Conservation (phyloP, 2,113 vertebrate species). For the Pterocles orientalis region DNA sequence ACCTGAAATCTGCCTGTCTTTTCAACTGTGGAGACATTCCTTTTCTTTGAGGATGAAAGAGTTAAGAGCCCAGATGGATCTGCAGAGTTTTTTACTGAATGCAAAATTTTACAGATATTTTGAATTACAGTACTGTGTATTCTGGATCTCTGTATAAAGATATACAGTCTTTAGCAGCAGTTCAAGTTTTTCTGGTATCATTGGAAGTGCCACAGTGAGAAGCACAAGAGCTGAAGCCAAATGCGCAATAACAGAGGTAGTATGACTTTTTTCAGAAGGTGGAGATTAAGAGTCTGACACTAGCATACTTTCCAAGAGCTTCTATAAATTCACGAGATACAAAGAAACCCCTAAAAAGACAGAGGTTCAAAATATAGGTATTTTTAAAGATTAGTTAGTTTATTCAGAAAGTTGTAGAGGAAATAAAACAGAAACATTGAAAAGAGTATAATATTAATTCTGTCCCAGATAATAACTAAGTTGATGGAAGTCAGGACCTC, state of each 20-base stretch:
- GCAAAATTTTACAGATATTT: not conserved
- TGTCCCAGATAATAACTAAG: not conserved
- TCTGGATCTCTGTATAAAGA: not conserved
- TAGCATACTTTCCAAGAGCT: not conserved
- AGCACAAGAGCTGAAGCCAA: not conserved
- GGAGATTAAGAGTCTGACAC: not conserved
- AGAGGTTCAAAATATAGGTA: not conserved
- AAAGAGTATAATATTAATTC: not conserved
- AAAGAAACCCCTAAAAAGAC: accelerated
- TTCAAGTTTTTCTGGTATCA: not conserved
- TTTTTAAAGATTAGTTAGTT: not conserved
- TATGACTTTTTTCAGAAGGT: not conserved
- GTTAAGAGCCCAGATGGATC: not conserved
- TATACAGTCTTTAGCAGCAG: not conserved
- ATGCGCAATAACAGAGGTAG: not conserved
- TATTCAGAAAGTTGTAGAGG: not conserved
- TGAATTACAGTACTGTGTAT: not conserved
- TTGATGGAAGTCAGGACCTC: not conserved
- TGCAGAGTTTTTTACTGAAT: not conserved
- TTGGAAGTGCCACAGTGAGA: not conserved
- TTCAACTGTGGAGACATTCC: not conserved
- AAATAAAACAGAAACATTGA: not conserved
- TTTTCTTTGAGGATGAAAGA: not conserved
- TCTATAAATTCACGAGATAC: not conserved
- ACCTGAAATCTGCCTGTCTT: not conserved